Base-by-base conservation (phyloP, 2,797 vertebrate genomes). In the Staurois parvus region DNA sequence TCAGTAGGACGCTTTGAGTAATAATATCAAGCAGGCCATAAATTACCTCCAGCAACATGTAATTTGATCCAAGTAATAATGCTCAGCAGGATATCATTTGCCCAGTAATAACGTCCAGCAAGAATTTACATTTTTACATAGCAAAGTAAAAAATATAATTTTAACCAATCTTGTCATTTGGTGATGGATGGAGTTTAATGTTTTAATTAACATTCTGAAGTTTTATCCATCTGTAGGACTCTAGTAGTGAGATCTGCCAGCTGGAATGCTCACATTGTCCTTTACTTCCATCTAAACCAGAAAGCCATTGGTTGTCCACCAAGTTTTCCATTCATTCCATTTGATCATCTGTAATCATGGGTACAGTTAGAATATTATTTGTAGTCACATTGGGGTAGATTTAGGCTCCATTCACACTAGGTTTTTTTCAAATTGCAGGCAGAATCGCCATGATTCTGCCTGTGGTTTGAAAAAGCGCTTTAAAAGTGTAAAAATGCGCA, bases 31-130 rank as follows among this genome's bases (percentile, higher is more conserved):
- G 48, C 48, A 19, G 48, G 13, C 17, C 17, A 64, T n/a, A 64
- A 10, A 64, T 64, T 26, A 64, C 59, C n/a, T 70, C 28, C 13
- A 70, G 67, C 67, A 70, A 70, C 28, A 70, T 70, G 67, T 26
- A 70, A 34, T 34, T 70, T 70, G 15, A 70, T 32, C 32, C 67
- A 70, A 34, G 32, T 70, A 26, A 34, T 34, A 70, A 70, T 17
- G 7, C 67, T 11, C 13, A 34, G 67, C 67, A 26, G n/a, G 59
- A 64, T 64, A 64, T 12, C 26, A 64, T 64, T 64, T n/a, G 59
- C 10, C 8, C 8, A 26, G 59, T 9, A 64, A n/a, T 64, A 64
- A 59, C 10, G 24, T n/a, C 8, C 8, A 26, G 59, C 0, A 64
- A n/a, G 9, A 64, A n/a, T 64, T 64, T 64, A 2, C 0, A 64